Conservation (phyloP, 2,888 invertebrate genomes). For the Pherbina coryleti region DNA sequence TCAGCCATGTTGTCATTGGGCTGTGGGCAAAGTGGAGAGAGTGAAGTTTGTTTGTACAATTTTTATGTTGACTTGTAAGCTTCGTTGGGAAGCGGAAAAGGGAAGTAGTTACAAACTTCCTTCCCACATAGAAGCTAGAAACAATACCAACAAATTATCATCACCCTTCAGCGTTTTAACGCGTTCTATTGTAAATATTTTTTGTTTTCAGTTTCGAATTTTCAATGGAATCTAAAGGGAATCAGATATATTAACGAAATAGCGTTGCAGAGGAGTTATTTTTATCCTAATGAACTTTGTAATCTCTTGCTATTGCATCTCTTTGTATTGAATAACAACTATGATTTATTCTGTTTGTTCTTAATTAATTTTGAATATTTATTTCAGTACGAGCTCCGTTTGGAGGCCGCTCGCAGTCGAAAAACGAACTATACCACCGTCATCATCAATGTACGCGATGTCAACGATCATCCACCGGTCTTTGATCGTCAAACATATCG, state of each 20-base stretch:
- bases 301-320: not conserved
- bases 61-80: not conserved
- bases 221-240: not conserved
- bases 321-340: conserved; percentile 37
- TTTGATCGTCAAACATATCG: conserved; percentile 95
- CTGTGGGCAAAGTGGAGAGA: no score
- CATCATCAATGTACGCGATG: conserved; percentile 96
- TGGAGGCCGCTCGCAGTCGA: conserved; percentile 94
- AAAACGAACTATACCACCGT: conserved; percentile 97
- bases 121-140: not conserved
- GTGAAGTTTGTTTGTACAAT: not conserved
- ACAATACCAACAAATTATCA: not conserved
- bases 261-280: not conserved
- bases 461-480: conserved; percentile 87
- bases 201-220: not conserved
- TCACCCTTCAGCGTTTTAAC: not conserved
- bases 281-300: not conserved
- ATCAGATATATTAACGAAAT: not conserved
- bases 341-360: conserved; percentile 38
- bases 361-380: conserved; percentile 16
- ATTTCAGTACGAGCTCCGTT: conserved; percentile 87
- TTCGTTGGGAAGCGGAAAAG: conserved; percentile 1
- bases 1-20: no score
- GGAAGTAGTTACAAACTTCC: conserved; percentile 5
- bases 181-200: not conserved